Evolutionary conservation across 2,113 vertebrate genomes (phyloP).

Genomic region (Chelonoidis abingdonii): DNA sequence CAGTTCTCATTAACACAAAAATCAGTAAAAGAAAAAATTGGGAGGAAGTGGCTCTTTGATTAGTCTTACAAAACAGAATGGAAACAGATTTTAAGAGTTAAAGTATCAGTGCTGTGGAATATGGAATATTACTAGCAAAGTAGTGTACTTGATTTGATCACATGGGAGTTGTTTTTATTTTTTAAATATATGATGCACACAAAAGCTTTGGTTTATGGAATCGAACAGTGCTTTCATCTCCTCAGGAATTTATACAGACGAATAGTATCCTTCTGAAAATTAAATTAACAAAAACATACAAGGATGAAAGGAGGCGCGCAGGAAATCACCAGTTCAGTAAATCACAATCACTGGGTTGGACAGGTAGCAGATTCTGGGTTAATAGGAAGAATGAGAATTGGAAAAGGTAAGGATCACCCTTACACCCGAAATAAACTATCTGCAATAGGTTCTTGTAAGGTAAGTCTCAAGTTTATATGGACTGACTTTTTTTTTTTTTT

Average conservation of each 20-base stretch:
- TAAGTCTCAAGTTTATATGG: constrained; percentile 57
- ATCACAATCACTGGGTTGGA: constrained; percentile 54
- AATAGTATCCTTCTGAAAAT: constrained; percentile 58
- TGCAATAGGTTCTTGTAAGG: constrained; percentile 44
- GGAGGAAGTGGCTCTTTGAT: constrained; percentile 63
- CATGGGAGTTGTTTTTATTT: constrained; percentile 33
- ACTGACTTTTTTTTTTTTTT: constrained; percentile 16
- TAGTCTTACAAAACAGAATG: constrained; percentile 61
- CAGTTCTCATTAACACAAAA: constrained; percentile 65
- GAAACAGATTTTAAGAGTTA: constrained; percentile 75
- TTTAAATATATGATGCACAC: constrained; percentile 44
- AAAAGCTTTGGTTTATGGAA: constrained; percentile 66
- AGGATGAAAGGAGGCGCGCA: background rate
- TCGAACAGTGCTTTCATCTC: constrained; percentile 53
- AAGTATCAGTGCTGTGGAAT: constrained; percentile 67
- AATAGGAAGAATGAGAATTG: constrained; percentile 23
- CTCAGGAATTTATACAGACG: constrained; percentile 57
- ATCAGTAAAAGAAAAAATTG: constrained; percentile 60
- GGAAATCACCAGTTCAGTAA: constrained; percentile 57
- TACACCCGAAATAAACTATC: constrained; percentile 46
- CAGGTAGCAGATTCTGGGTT: constrained; percentile 67
- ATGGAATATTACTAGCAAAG: constrained; percentile 40
- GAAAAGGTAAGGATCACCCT: background rate
- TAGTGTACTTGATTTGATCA: constrained; percentile 52
- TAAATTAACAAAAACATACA: constrained; percentile 69